Evolutionary conservation across 53 echinoderm and acorn worm species (phyloP).

Genomic region (Crossaster papposus): DNA sequence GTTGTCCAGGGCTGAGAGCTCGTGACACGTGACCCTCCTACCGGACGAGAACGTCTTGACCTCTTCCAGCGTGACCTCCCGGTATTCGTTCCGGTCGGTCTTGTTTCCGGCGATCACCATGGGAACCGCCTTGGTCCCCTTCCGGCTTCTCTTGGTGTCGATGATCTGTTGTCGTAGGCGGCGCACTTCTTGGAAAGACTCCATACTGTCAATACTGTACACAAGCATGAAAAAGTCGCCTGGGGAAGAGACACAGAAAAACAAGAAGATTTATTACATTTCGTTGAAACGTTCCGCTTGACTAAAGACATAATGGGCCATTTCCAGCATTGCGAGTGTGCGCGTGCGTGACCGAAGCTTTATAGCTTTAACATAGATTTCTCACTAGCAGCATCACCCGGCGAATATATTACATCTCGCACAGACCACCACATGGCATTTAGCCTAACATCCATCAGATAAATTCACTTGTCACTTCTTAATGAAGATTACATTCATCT

Average conservation of each 20-base stretch:
- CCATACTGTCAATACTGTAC: conserved; percentile 96
- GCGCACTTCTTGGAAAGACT: conserved; percentile 90
- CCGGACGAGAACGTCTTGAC: conserved; percentile 75
- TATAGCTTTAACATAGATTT: not conserved
- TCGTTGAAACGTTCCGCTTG: not conserved
- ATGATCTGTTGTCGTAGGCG: conserved; percentile 92
- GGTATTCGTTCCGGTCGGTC: conserved; percentile 70
- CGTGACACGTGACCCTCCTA: conserved; percentile 80
- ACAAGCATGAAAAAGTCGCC: conserved; percentile 97
- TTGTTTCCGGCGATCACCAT: conserved; percentile 97
- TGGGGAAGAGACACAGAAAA: conserved; percentile 60
- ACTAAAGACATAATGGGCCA: not conserved
- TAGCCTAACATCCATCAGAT: no score
- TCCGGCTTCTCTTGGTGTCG: conserved; percentile 82
- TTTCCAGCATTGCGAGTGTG: no score
- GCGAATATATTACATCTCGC: no score
- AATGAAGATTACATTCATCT: no score
- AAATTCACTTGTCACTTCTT: no score
- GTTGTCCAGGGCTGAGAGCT: conserved; percentile 85
- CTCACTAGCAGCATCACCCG: no score
- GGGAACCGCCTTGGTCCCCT: conserved; percentile 86
- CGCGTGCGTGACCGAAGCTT: not conserved
- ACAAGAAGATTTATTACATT: not conserved
- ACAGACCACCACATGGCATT: no score
- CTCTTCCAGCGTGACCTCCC: conserved; percentile 83